Base-by-base conservation (phyloP, 2,113 vertebrate genomes). In the Blennius ocellaris region DNA sequence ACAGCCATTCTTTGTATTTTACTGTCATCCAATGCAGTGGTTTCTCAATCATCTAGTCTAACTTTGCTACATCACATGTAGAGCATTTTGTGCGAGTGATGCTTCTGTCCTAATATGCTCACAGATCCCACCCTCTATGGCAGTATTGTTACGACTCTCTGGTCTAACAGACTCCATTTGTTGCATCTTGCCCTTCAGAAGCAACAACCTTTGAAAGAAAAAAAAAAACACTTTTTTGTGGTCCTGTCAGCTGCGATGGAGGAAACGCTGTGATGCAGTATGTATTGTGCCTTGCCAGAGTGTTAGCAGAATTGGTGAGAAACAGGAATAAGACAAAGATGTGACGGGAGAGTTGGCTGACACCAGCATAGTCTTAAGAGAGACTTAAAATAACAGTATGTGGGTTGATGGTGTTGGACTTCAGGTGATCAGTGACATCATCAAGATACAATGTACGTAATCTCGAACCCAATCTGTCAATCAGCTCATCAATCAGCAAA, bases 171-270 rank as follows among this genome's bases (percentile, higher is more conserved):
- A 55, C 49, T 69, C 45, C 17, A 71, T 70, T 63, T 58, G 48
- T 53, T 69, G 55, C 39, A 39, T 47, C 12, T 79, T 82, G 58
- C 63, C 59, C 55, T 72, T 77, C 11, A 48, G 51, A 71, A 67
- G 75, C 69, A 81, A 91, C 72, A 30, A 66, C 81, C 38, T 72
- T 43, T 67, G 50, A 38, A 62, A 77, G 81, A 60, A 76, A 73
- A 67, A 79, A 78, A 80, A 67, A 79, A 78, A 80, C 65, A 78
- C 65, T 2, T 30, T 76, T 71, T 50, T 80, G 86, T 81, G 66
- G 62, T 89, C 56, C 61, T 80, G 83, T 81, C 82, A 86, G 69
- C 54, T 36, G 74, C 68, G 69, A 87, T 81, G 76, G 89, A 89
- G 49, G 45, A 74, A 73, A 77, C 73, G 57, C 69, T 67, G 66